Evolutionary conservation across 2,888 invertebrate genomes (phyloP), one percentile per base, ranked within the genome.

Genomic region (Hemaris fuciformis): DNA sequence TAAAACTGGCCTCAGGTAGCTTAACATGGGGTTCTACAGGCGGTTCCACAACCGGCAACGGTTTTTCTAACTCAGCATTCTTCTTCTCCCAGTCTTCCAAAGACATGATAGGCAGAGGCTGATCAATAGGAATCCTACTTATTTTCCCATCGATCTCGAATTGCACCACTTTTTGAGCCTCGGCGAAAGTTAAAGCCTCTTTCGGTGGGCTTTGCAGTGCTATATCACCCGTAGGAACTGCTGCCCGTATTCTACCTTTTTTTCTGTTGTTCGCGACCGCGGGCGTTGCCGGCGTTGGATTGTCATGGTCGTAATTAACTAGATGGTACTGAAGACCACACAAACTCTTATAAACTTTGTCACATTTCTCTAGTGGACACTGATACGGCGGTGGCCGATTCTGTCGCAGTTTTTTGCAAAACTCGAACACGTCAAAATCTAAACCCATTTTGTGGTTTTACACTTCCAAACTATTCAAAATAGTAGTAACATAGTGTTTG

Each of bases 301-400:
- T 96, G 76, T 96, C 96, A 83, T 98, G 97, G 83, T 98, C 97
- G 85, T 95, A 97, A 83, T 97, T 96, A 68, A 96, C 95, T 72
- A 98, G 88, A 82, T 98, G 98, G 83, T 97, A 97, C 79, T 97
- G 97, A 71, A 98, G 93, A 0, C 98, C 98, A 68, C 96, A 96
- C 67, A 97, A 95, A 66, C 97, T 97, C 88, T 97, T 97, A 86
- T 98, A 98, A 22, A 96, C 95, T 83, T 96, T 96, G 70, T 96
- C 96, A 89, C 98, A 98, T 77, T 96, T 96, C 73, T 95, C 95
- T 60, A 97, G 93, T 7, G 98, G 98, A 79, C 98, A 98, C 75
- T 95, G 95, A 87, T 97, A 98, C 59, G 98, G 98, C 60, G 98
- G 97, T 59, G 94, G 94, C 79, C 96, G 96, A 80, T 96, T 96